Evolutionary conservation across 1,140 invertebrate species (phyloP), one percentile per base, ranked within the genome.

Genomic region (Pristionchus pacificus): DNA sequence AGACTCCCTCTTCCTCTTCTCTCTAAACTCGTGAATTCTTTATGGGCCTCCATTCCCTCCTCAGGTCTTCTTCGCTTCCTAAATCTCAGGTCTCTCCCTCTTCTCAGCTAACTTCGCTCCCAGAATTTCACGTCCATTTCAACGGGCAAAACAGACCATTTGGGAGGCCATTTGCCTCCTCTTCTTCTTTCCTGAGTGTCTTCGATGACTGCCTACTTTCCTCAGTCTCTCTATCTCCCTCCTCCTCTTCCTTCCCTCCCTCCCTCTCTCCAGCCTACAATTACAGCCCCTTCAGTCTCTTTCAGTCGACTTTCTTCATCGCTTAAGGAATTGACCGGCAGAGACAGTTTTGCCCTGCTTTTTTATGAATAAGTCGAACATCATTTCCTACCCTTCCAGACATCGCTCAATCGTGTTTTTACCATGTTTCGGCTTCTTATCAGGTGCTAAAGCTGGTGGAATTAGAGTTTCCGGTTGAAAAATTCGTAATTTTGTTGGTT

Each of bases 161-260:
- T n/a, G n/a, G n/a, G n/a, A n/a, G n/a, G n/a, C n/a, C n/a, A 66
- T 38, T 66, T 58, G 49, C 59, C 38, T 66, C 32, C 49, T 66
- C 59, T 66, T 66, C 32, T 64, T 64, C 2, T 38, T 6, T 2
- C 65, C n/a, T 29, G 25, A 60, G n/a, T n/a, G n/a, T 65, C 32
- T 66, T 66, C 49, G 24, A 31, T 13, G 15, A 58, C n/a, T 29
- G 13, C 32, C 60, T 2, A 24, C 10, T 14, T 49, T 49, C 6
- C 38, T 49, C 38, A 49, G 38, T 49, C 38, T 49, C 38, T 49
- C 38, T 49, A 6, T 49, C 38, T 49, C 6, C 38, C 38, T 49
- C 38, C 38, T 49, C 38, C 38, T 49, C 38, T 49, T n/a, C n/a
- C n/a, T n/a, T n/a, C n/a, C n/a, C 38, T 49, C 38, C 38, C 38